These are phyloP conservation scores for Eleginops maclovinus DNA, from an alignment of 2,113 vertebrate species.

Conservation along the genomic window DNA sequence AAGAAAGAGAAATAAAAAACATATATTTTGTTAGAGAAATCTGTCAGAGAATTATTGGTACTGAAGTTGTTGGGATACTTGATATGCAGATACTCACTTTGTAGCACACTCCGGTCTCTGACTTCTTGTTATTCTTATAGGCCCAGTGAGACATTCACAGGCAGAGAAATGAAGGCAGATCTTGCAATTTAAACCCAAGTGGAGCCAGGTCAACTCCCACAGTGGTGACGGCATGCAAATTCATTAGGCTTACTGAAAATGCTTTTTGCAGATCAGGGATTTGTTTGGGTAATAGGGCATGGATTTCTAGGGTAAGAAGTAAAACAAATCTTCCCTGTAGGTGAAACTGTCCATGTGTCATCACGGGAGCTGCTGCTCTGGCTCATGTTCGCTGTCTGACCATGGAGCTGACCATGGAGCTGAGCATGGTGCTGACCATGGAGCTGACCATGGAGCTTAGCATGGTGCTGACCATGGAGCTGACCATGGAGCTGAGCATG, in stretches of 20 bases:
- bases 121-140: too few species aligned
- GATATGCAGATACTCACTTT: slow-evolving; percentile 61
- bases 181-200: slow-evolving; percentile 67
- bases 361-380: slow-evolving; percentile 43
- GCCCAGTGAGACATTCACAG: slow-evolving; percentile 45
- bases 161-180: slow-evolving; percentile 18
- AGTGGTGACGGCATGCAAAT: slow-evolving; percentile 63
- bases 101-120: too few species aligned
- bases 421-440: too few species aligned
- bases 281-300: slow-evolving; percentile 66
- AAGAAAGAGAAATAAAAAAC: neutral
- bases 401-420: slow-evolving; percentile 15
- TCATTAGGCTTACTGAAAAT: slow-evolving; percentile 59
- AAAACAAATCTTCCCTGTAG: slow-evolving; percentile 12
- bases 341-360: slow-evolving; percentile 53
- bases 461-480: too few species aligned
- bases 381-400: slow-evolving; percentile 30
- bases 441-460: too few species aligned
- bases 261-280: slow-evolving; percentile 23
- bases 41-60: neutral
- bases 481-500: too few species aligned
- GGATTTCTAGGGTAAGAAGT: neutral
- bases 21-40: neutral
- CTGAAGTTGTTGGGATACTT: neutral
- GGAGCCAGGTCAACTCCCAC: slow-evolving; percentile 62